Evolutionary conservation across 2,888 invertebrate species (phyloP), one percentile per base, ranked within the genome.

Genomic region (Helicoverpa assulta): DNA sequence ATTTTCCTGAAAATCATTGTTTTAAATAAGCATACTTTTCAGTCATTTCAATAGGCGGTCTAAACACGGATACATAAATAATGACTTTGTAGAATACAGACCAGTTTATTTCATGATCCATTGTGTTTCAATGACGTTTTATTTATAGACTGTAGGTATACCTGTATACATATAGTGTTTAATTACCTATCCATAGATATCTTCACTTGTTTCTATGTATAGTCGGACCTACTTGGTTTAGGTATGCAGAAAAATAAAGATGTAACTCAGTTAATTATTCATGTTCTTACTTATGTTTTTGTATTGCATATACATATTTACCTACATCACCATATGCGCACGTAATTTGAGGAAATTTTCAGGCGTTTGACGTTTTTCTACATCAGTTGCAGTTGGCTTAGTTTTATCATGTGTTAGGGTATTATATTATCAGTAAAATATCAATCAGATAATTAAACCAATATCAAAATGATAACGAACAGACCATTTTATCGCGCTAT

Each of bases 71-170:
- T 73, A 21, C 50, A 73, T 51, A 29, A 26, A 65, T 53, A 73
- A 69, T 73, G 37, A 12, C 58, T 61, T 43, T 29, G 19, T 69
- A 54, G n/a, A 69, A 61, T 53, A 73, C 65, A 18, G 57, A 78
- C 78, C 52, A 56, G 76, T 78, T 76, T 60, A 52, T 60, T 69
- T 66, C 18, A 54, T 26, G 63, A 64, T 60, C 66, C 19, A 77
- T 77, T 77, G 74, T 77, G 12, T 73, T 51, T 53, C 26, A 65
- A 40, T 55, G 21, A 37, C 26, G 10, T 47, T 10, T 47, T 78
- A 73, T 65, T 53, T 69, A 60, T 19, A 55, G n/a, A 52, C 18
- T 58, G 43, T n/a, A n/a, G n/a, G n/a, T n/a, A n/a, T n/a, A n/a
- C n/a, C n/a, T n/a, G n/a, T n/a, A n/a, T n/a, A n/a, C n/a, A n/a